These are phyloP conservation scores for Musca vetustissima DNA, from an alignment of 1,140 invertebrate genomes.

Conservation along the genomic window DNA sequence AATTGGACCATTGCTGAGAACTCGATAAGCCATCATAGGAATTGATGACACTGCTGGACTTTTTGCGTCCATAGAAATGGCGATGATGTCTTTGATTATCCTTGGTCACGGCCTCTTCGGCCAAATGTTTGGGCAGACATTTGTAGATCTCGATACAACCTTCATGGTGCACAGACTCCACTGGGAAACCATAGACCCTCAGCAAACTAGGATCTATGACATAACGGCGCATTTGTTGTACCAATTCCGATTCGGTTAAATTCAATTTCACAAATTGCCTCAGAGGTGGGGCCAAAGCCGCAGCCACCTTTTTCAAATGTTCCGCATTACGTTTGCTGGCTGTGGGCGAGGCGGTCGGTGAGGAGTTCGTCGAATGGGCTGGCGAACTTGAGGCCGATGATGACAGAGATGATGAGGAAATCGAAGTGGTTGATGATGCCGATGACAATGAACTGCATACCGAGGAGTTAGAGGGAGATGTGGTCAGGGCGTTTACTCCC, in stretches of 20 bases:
- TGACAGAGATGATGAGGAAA: background rate
- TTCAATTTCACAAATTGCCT: conserved; percentile 51
- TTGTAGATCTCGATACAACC: conserved; percentile 67
- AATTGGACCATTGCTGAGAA: conserved; percentile 1
- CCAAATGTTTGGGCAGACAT: conserved; percentile 38
- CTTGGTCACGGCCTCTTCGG: conserved; percentile 5
- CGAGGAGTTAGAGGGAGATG: conserved; percentile 30
- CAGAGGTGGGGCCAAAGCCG: conserved; percentile 38
- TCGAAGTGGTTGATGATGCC: conserved; percentile 13
- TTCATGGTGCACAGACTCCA: conserved; percentile 63
- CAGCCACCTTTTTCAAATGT: conserved; percentile 24
- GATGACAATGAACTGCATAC: conserved; percentile 33
- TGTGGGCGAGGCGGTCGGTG: conserved; percentile 28
- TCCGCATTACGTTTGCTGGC: conserved; percentile 26
- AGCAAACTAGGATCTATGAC: conserved; percentile 67
- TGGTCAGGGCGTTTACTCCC: conserved; percentile 10
- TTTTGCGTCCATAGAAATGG: conserved; percentile 15
- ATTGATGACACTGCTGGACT: conserved; percentile 29
- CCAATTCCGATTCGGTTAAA: conserved; percentile 54
- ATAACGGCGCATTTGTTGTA: conserved; percentile 61
- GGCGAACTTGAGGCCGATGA: conserved; percentile 27
- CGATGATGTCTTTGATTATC: conserved; percentile 20
- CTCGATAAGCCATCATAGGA: conserved; percentile 19
- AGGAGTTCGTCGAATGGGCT: conserved; percentile 24
- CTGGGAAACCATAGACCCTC: conserved; percentile 71